Conservation (phyloP, 92 coral and sea anemone species). For the Epizoanthus scotinus region DNA sequence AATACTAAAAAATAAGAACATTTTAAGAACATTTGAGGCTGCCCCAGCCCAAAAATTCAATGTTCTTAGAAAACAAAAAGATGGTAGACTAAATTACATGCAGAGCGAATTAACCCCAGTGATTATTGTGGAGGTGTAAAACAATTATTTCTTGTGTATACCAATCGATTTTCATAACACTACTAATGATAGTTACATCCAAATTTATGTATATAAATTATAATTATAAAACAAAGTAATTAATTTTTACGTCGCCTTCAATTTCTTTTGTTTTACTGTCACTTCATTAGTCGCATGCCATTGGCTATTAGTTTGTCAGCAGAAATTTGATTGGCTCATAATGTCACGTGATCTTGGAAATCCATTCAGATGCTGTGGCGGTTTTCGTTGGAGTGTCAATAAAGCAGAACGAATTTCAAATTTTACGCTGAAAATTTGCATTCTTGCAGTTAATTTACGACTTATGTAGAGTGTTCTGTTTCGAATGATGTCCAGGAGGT, state of each 20-base stretch:
- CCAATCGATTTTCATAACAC: conserved; percentile 9
- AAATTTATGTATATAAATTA: background rate
- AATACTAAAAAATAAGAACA: too few species aligned
- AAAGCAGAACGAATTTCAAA: conserved; percentile 70
- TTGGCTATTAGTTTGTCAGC: conserved; percentile 56
- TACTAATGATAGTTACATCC: conserved; percentile 7
- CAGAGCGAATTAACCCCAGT: too few species aligned
- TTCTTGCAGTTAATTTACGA: conserved; percentile 32
- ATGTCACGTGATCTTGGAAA: conserved; percentile 64
- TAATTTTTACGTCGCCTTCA: conserved; percentile 8
- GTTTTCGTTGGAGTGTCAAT: conserved; percentile 86
- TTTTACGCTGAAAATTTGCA: conserved; percentile 35
- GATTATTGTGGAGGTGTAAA: conserved; percentile 10
- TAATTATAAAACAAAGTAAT: conserved; percentile 16
- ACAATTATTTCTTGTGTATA: background rate
- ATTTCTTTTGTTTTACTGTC: conserved; percentile 30
- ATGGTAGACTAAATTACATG: too few species aligned
- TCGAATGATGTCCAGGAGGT: background rate
- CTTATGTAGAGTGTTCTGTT: background rate
- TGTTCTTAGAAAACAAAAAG: too few species aligned
- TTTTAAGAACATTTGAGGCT: too few species aligned
- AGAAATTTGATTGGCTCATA: conserved; percentile 58
- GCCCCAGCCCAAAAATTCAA: too few species aligned
- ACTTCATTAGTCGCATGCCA: conserved; percentile 34
- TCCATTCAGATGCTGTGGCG: conserved; percentile 92